Evolutionary conservation across 64 coral and sea anemone species (phyloP), one percentile per base, ranked within the genome.

Genomic region (Pocillopora damicornis): DNA sequence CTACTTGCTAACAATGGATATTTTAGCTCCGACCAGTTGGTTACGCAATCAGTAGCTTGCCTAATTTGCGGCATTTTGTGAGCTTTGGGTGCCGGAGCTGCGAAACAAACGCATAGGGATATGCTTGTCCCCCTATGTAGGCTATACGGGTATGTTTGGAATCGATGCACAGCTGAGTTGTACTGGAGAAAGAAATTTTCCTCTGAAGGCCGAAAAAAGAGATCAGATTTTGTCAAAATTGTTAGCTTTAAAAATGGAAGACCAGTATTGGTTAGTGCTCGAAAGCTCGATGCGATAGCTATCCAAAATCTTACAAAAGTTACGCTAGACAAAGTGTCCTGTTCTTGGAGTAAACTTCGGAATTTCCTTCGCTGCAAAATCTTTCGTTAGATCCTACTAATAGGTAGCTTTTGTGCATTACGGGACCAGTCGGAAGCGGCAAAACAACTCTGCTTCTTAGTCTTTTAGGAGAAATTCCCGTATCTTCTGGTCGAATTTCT

Each of bases 361-460:
- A 57, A 36, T 13, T 17, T 22, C 63, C 73, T 59, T 18, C 74
- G 15, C 69, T 91, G 18, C 75, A 79, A 59, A 75, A 71, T 14
- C 38, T 86, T 7, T 86, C 89, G 2, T 72, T 91, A 15, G 59
- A 15, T 5, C 23, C 37, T 60, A 13, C 42, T 23, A 45, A 17
- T 71, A 81, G 82, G 15, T 35, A 91, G 9, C 92, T 93, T 37
- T 22, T 89, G 0, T 58, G 88, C 37, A 45, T 93, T n/a, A 93
- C 92, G 42, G 92, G 92, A 0, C 92, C 87, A 26, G 92, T 93
- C 20, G 92, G 92, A 74, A 86, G 87, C 17, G 92, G 92, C 0
- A 93, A 93, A 61, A 84, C 92, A 1, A 86, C 92, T 36, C 73
- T 93, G 22, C 72, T 93, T n/a, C 86, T 89, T 80, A 25, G 73